Evolutionary conservation across 2,113 vertebrate species (phyloP), one percentile per base, ranked within the genome.

Genomic region (Australoheros scitulus): DNA sequence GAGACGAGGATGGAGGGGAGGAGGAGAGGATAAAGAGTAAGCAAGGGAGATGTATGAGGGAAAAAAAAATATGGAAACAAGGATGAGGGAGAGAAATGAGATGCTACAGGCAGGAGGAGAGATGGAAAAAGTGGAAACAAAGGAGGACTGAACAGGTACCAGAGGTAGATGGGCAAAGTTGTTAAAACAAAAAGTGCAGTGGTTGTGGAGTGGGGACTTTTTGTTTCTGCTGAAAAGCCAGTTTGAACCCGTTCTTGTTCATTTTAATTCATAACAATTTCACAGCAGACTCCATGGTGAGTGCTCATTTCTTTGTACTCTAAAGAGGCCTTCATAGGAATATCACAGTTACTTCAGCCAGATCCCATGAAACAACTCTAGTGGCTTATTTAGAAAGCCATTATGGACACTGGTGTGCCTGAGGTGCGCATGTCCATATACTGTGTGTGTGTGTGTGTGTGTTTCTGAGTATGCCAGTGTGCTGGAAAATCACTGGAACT

Each of bases 261-360:
- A 59, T 88, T 89, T 90, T 61, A 72, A 59, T 29, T 74, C 11
- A 68, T 29, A 57, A 77, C 84, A 82, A 85, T 83, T 87, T 88
- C 77, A 72, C 61, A 82, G 38, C 52, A 76, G 61, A 18, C 72
- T 75, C 52, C 63, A 70, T 43, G 36, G 86, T 84, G 68, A 78
- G 81, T 72, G 34, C 68, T 90, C 87, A 88, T 88, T 91, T 90
- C 81, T 79, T 79, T 79, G 61, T 52, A 15, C 79, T 82, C 84
- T 80, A 79, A 90, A 87, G 79, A 75, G 72, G 79, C 74, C 77
- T 79, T 89, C 47, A 88, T 89, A 80, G 77, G 47, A 85, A 90
- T 76, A 92, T 89, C 87, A 90, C 87, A 89, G 92, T 87, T 87
- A 89, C 90, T 91, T 86, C 43, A 89, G 88, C 52, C 72, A 61